A percentile compares a stretch with the other conserved stretches of the same genome.
phyloP scores from a whole-genome alignment of 2,888 invertebrate genomes.

The Ariolimax columbianus region DNA sequence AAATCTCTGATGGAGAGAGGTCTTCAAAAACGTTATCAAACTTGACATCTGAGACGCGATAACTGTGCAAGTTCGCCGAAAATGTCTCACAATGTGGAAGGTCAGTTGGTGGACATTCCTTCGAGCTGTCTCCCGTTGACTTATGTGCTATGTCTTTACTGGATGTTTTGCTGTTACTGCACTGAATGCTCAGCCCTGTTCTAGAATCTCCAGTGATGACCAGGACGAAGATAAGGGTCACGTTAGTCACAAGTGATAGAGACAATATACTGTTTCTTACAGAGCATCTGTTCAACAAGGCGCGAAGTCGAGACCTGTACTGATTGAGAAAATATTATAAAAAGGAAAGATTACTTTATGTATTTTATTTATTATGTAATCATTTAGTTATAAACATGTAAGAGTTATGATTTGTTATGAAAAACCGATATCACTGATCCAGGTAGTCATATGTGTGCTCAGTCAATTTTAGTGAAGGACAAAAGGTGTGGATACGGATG shows the following conservation, averaged over 20 bases:
- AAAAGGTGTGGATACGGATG: no score
- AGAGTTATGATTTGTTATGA: no score
- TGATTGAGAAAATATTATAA: neutral
- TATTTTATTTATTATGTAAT: no score
- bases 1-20: constrained; percentile 52
- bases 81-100: neutral
- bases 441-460: no score
- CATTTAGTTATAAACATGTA: no score
- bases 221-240: neutral
- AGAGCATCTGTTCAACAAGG: neutral
- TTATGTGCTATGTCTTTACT: neutral
- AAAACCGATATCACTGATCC: no score
- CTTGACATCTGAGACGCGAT: neutral
- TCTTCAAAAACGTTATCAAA: constrained; percentile 55
- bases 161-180: neutral
- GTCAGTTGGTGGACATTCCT: neutral
- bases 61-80: neutral
- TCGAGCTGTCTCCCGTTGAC: neutral
- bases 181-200: neutral
- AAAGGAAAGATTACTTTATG: no score
- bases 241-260: neutral
- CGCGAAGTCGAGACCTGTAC: neutral
- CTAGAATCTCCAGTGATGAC: neutral
- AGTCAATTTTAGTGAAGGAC: no score
- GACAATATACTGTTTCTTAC: neutral